Conservation (phyloP, 2,888 invertebrate genomes). For the Salpingus planirostris region DNA sequence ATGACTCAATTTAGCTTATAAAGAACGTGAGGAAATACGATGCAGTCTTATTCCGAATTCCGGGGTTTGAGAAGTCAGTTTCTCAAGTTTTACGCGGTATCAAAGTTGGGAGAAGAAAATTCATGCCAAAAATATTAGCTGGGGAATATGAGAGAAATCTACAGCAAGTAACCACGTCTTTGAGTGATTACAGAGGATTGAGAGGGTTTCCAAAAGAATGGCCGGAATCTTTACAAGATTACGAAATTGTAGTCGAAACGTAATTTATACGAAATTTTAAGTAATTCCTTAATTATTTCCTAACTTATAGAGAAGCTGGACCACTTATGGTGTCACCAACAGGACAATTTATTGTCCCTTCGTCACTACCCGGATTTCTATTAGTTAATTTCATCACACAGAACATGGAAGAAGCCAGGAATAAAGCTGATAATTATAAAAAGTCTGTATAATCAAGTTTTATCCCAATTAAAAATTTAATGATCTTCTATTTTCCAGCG, state of each 20-base stretch:
- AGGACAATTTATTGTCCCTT: constrained; percentile 87
- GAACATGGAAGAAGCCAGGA: constrained; percentile 65
- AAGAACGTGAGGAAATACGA: constrained; percentile 74
- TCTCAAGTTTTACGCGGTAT: constrained; percentile 78
- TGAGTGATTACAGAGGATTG: constrained; percentile 64
- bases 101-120: constrained; percentile 77
- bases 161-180: constrained; percentile 72
- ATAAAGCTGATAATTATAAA: constrained; percentile 63
- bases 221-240: constrained; percentile 62
- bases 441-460: constrained; percentile 53
- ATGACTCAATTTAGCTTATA: constrained; percentile 59
- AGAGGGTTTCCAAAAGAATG: constrained; percentile 62
- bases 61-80: constrained; percentile 74
- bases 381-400: constrained; percentile 75
- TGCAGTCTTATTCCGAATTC: constrained; percentile 61
- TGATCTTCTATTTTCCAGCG: constrained; percentile 42
- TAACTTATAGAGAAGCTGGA: constrained; percentile 70
- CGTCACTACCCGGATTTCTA: constrained; percentile 81
- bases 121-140: constrained; percentile 84
- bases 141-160: constrained; percentile 78
- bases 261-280: constrained; percentile 36
- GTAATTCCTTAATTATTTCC: background rate
- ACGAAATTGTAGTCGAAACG: constrained; percentile 85
- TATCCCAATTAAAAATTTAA: background rate
- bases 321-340: constrained; percentile 89